phyloP scores from a whole-genome alignment of 2,888 invertebrate species.

The Nomada fabriciana region DNA sequence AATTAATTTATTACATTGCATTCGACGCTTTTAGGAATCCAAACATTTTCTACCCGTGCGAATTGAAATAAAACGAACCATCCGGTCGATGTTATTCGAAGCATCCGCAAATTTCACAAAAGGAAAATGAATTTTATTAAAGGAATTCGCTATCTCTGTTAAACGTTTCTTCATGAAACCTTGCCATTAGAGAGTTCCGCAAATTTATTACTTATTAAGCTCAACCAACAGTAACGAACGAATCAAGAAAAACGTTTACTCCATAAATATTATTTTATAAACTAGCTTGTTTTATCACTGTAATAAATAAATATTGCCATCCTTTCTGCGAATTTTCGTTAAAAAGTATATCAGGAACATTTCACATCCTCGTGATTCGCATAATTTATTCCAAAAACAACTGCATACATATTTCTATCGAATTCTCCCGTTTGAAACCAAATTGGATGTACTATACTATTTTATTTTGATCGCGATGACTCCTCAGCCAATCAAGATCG shows the following conservation, averaged over 20 bases:
- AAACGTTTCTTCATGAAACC: not conserved
- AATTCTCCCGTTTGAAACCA: not conserved
- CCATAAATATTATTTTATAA: not conserved
- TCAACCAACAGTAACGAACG: conserved; percentile 3
- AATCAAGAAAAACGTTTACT: conserved; percentile 5
- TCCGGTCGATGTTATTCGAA: not conserved
- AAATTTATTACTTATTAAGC: conserved; percentile 8
- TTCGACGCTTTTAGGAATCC: too few species aligned
- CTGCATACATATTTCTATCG: too few species aligned
- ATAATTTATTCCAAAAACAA: too few species aligned
- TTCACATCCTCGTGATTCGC: not conserved
- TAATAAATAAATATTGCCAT: too few species aligned
- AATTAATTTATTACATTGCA: too few species aligned
- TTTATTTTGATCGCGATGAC: too few species aligned
- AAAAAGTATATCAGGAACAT: too few species aligned
- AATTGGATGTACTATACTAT: not conserved
- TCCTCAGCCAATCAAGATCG: not conserved
- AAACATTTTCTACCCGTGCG: not conserved
- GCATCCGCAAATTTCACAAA: conserved; percentile 5
- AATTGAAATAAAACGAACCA: not conserved
- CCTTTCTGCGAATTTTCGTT: too few species aligned
- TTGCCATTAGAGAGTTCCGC: not conserved
- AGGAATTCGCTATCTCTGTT: conserved; percentile 11
- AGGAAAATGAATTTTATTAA: conserved; percentile 6
- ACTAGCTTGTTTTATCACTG: too few species aligned